These are phyloP conservation scores for Drosophila sordidula DNA, from an alignment of 2,888 invertebrate species.

Conservation along the genomic window DNA sequence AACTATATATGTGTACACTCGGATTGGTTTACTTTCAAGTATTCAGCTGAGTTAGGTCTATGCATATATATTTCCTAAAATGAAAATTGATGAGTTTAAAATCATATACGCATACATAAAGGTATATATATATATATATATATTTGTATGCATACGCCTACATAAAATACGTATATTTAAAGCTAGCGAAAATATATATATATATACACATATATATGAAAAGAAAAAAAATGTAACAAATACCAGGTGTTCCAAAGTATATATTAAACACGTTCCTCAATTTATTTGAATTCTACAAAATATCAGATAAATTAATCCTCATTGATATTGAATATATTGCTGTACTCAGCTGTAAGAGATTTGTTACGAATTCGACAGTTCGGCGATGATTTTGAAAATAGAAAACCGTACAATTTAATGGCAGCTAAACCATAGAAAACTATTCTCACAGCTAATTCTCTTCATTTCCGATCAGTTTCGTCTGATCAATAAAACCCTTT, in stretches of 20 bases:
- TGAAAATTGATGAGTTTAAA: slow-evolving; percentile 30
- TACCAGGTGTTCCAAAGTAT: slow-evolving; percentile 10
- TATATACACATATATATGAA: not conserved
- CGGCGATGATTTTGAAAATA: not conserved
- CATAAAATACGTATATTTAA: slow-evolving; percentile 3
- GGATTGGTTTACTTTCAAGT: slow-evolving; percentile 25
- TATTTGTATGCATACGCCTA: not conserved
- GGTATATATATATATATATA: slow-evolving; percentile 15
- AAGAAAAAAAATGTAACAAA: not conserved
- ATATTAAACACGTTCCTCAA: slow-evolving; percentile 24
- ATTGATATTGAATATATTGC: slow-evolving; percentile 22
- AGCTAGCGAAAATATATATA: slow-evolving; percentile 2
- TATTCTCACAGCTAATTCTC: no score
- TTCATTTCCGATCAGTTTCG: no score
- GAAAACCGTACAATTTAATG: not conserved
- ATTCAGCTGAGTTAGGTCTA: slow-evolving; percentile 14
- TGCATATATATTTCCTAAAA: slow-evolving; percentile 31
- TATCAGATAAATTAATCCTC: slow-evolving; percentile 15
- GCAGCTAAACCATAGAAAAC: not conserved
- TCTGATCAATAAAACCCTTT: no score
- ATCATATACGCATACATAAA: slow-evolving; percentile 11
- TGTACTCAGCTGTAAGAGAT: not conserved
- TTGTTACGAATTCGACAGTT: slow-evolving; percentile 1
- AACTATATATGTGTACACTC: slow-evolving; percentile 1
- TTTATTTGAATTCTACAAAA: slow-evolving; percentile 10